A percentile compares a stretch with the other conserved stretches of the same genome.
Conservation (phyloP, 92 coral and sea anemone genomes). For the Blastomussa wellsi region DNA sequence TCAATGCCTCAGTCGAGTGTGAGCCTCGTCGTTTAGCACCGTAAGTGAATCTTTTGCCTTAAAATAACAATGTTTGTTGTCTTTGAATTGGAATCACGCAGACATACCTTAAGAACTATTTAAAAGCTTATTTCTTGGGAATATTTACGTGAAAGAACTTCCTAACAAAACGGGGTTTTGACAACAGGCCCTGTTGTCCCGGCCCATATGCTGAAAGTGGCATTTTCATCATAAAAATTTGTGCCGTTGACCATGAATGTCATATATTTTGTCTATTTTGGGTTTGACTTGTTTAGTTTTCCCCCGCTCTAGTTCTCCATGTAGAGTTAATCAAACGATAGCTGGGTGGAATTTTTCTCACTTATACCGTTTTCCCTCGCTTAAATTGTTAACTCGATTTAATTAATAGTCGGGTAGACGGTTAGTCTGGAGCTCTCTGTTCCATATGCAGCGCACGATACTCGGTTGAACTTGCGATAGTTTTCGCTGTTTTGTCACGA, state of each 20-base stretch:
- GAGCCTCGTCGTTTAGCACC: neutral
- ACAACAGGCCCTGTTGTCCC: neutral
- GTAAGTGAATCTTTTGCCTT: neutral
- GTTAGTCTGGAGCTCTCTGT: neutral
- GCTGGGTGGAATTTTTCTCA: neutral
- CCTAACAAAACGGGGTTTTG: neutral
- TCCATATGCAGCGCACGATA: neutral
- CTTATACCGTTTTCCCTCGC: neutral
- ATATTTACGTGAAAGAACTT: neutral
- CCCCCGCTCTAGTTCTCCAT: neutral
- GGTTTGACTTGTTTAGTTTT: neutral
- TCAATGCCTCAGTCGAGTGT: neutral
- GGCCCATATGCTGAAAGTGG: neutral
- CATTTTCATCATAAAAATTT: neutral
- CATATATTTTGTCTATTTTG: too few species aligned
- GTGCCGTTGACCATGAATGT: neutral
- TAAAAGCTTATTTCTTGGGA: neutral
- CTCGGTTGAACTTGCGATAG: neutral
- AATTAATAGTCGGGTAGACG: neutral
- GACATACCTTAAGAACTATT: neutral
- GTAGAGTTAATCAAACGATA: neutral
- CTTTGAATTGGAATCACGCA: neutral
- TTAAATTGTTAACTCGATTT: neutral
- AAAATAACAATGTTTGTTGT: neutral
- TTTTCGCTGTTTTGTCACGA: neutral